Conservation (phyloP, 2,113 vertebrate species). For the Dolichallabes microphthalmus region DNA sequence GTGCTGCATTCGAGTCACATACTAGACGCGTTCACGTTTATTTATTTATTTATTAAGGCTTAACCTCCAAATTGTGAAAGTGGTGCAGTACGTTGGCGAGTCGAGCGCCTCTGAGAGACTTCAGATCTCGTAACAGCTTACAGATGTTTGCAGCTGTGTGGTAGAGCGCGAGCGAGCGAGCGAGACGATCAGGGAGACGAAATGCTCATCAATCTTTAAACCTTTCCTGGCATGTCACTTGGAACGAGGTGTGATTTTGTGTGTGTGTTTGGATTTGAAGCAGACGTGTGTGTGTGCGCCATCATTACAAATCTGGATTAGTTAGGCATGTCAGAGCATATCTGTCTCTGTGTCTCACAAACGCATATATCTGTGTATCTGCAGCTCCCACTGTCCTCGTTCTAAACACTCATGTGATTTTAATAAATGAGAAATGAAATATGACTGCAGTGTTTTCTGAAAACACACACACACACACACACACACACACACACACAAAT, state of each 20-base stretch:
- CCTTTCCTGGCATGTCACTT: not conserved
- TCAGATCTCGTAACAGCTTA: constrained; percentile 23
- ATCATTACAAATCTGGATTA: constrained; percentile 2
- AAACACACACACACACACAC: not conserved
- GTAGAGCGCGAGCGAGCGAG: not conserved
- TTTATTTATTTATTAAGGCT: not conserved
- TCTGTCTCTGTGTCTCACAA: not conserved
- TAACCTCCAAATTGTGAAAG: not conserved
- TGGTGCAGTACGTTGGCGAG: not conserved
- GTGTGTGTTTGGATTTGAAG: too few relatives aligned
- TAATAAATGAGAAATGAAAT: not conserved
- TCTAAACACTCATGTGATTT: not conserved
- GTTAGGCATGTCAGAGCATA: not conserved
- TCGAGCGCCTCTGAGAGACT: not conserved
- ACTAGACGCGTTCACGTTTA: not conserved
- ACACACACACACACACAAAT: not conserved
- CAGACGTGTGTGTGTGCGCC: not conserved
- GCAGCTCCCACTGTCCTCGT: not conserved
- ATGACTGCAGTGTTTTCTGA: not conserved
- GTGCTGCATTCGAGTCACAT: not conserved
- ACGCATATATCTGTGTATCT: not conserved
- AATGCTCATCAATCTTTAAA: constrained; percentile 14
- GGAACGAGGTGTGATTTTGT: not conserved
- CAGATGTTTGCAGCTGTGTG: constrained; percentile 49
- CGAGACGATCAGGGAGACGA: not conserved